Evolutionary conservation across 2,888 invertebrate species (phyloP).

Genomic region (Caenorhabditis wallacei): DNA sequence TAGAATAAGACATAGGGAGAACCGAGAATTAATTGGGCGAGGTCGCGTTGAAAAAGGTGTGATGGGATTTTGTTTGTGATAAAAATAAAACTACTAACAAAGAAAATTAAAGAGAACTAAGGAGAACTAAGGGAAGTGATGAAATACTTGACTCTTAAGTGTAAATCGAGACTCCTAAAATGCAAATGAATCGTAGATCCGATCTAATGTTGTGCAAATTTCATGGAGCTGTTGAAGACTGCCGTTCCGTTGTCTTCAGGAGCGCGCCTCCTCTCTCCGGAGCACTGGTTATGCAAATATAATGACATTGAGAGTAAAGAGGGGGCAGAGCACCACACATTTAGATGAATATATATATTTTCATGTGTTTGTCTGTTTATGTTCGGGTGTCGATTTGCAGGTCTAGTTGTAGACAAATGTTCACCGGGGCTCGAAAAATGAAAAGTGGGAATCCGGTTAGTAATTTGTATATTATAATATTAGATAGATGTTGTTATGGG

Average conservation of each 20-base stretch:
- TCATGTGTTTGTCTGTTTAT: conserved; percentile 32
- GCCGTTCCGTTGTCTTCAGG: conserved; percentile 32
- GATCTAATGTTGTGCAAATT: conserved; percentile 65
- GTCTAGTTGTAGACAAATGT: conserved; percentile 37
- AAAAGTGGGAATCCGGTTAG: conserved; percentile 46
- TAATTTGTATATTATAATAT: conserved; percentile 25
- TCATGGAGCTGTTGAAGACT: conserved; percentile 28
- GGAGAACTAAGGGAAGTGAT: conserved; percentile 33
- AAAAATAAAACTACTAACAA: no score
- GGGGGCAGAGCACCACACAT: conserved; percentile 46
- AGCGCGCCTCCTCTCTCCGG: conserved; percentile 2
- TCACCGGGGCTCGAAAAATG: conserved; percentile 7
- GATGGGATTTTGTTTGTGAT: background rate
- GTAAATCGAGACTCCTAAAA: conserved; percentile 52
- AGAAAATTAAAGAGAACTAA: background rate
- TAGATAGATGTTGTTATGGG: conserved; percentile 12
- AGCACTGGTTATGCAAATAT: conserved; percentile 67
- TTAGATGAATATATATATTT: conserved; percentile 51
- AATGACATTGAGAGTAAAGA: conserved; percentile 52
- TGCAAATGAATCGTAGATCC: conserved; percentile 59
- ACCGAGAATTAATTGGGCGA: conserved; percentile 43
- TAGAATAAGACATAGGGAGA: conserved; percentile 4
- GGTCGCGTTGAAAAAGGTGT: conserved; percentile 14
- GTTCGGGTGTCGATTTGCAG: conserved; percentile 51
- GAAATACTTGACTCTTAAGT: conserved; percentile 51